These are phyloP conservation scores for Arenaria interpres DNA, from an alignment of 2,113 vertebrate species.

Conservation along the genomic window DNA sequence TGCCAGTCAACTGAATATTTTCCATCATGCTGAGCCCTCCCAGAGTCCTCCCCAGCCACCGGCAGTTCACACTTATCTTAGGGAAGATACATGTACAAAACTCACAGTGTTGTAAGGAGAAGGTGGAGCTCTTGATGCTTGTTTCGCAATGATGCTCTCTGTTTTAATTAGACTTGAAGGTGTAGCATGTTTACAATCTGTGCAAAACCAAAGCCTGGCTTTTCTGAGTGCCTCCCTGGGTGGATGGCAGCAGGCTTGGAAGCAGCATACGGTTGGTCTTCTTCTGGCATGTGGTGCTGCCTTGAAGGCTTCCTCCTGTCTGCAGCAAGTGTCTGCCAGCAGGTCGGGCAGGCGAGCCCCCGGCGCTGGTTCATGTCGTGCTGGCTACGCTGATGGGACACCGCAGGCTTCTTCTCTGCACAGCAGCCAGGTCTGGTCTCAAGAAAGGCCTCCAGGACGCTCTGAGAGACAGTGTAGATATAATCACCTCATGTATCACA, in stretches of 20 bases:
- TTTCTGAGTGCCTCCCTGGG: background rate
- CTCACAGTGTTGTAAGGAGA: background rate
- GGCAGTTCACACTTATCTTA: background rate
- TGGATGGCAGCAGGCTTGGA: background rate
- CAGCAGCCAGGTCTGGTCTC: background rate
- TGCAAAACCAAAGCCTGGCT: background rate
- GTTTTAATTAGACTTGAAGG: background rate
- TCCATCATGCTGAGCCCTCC: background rate
- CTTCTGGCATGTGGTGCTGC: background rate
- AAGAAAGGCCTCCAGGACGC: background rate
- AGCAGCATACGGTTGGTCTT: background rate
- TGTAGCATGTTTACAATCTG: background rate
- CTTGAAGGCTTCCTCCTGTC: background rate
- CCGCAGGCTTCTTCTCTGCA: background rate
- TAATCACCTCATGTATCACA: background rate
- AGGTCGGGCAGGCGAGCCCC: background rate
- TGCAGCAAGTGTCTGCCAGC: background rate
- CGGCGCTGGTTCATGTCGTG: fast-evolving
- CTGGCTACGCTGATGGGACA: background rate
- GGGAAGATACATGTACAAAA: background rate
- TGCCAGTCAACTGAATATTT: background rate
- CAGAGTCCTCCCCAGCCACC: background rate
- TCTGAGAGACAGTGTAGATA: background rate
- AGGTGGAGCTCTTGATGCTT: background rate
- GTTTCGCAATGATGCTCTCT: background rate